Evolutionary conservation across 2,113 vertebrate species (phyloP), one percentile per base, ranked within the genome.

Genomic region (Sinocyclocheilus grahami): DNA sequence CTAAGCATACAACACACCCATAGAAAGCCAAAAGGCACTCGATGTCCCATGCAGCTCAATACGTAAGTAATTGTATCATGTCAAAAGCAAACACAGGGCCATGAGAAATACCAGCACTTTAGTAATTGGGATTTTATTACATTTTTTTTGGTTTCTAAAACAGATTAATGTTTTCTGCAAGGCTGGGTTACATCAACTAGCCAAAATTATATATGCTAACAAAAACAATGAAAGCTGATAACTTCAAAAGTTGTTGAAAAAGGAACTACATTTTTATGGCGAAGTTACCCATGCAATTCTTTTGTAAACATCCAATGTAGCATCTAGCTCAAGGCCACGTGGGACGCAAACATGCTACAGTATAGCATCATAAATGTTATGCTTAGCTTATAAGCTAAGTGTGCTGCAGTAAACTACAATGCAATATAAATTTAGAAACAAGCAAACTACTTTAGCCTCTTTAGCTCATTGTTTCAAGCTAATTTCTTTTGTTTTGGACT

Each of bases 1-100:
- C 69, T 22, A 53, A 84, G 86, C 14, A 55, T 69, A 84, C 62
- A 20, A 69, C 78, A 74, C 84, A 84, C 87, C 89, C 81, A 55
- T 42, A 33, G n/a, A 63, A 65, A 69, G 53, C 37, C 42, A 20
- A 60, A 71, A 53, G 58, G 22, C 9, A 82, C 83, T 63, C 72
- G 4, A 10, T 63, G 83, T 86, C 78, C 60, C 62, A 48, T 62
- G 48, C 51, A 82, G 33, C 13, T 5, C 8, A 78, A 74, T 71
- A 85, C 10, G 51, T 18, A 30, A 4, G n/a, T 82, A 82, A 85
- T 58, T 63, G 78, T 53, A 55, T 81, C 72, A 86, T 76, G 87
- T 83, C 24, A 91, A 88, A 88, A 79, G 14, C 55, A 86, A 55
- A 82, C 46, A 69, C 55, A 37, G 9, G 37, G 48, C 12, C 72